These are phyloP conservation scores for Neria commutata DNA, from an alignment of 2,888 invertebrate genomes.

Conservation along the genomic window DNA sequence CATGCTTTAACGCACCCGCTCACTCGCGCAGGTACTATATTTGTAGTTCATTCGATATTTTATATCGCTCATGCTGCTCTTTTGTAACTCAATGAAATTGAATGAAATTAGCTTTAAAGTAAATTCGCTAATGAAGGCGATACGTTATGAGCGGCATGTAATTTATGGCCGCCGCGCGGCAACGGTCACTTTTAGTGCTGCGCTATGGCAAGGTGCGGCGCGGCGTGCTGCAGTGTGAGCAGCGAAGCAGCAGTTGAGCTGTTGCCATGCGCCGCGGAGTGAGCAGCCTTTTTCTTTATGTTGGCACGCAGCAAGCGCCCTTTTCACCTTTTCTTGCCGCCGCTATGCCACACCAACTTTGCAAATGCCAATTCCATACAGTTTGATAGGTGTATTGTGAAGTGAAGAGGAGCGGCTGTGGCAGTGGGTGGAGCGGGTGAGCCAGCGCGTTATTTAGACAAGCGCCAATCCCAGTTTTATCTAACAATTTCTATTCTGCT, in stretches of 20 bases:
- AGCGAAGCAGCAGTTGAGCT: neutral
- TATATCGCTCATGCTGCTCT: no score
- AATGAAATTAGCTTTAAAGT: conserved; percentile 14
- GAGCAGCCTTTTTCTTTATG: conserved; percentile 3
- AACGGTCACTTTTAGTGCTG: no score
- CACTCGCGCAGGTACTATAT: conserved; percentile 4
- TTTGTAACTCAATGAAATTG: no score
- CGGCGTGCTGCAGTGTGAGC: neutral
- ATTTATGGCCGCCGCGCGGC: no score
- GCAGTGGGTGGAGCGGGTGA: neutral
- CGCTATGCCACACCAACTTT: no score
- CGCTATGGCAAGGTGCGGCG: neutral
- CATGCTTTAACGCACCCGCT: no score
- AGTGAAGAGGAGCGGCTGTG: neutral
- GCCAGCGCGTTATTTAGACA: neutral
- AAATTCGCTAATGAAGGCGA: conserved; percentile 14
- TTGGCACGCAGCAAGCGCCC: neutral
- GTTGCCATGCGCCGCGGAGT: no score
- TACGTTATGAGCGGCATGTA: neutral
- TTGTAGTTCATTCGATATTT: conserved; percentile 5
- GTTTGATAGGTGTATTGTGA: neutral
- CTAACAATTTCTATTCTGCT: conserved; percentile 16
- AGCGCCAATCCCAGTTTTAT: conserved; percentile 42
- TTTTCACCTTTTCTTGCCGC: neutral
- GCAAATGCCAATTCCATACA: conserved; percentile 13